phyloP scores from a whole-genome alignment of 1,140 invertebrate species.

The Heliconius hermathena region DNA sequence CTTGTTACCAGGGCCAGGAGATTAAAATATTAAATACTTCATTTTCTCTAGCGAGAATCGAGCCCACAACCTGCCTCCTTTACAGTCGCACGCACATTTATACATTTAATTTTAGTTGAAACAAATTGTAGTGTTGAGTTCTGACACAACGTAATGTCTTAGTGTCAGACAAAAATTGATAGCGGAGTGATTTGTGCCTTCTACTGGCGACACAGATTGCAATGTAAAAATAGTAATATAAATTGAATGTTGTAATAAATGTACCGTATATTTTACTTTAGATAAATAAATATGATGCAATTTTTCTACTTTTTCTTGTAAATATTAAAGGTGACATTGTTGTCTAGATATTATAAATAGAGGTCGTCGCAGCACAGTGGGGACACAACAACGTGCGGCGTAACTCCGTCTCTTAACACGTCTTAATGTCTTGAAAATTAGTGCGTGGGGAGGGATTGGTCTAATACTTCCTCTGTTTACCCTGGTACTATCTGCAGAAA shows the following conservation, averaged over 20 bases:
- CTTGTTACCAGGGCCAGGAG: too few species aligned
- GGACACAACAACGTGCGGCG: too few species aligned
- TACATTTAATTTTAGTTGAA: neutral
- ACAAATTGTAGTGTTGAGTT: neutral
- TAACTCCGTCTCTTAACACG: too few species aligned
- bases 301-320: neutral
- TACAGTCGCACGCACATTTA: too few species aligned
- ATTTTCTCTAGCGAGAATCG: too few species aligned
- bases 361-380: too few species aligned
- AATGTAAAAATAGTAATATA: neutral
- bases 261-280: neutral
- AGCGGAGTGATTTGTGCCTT: neutral
- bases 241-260: neutral
- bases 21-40: too few species aligned
- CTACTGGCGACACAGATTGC: neutral
- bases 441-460: too few species aligned
- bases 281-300: neutral
- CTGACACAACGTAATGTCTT: neutral
- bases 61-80: too few species aligned
- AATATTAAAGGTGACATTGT: neutral
- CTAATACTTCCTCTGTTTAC: too few species aligned
- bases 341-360: neutral
- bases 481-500: too few species aligned
- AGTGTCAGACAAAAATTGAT: neutral
- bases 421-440: too few species aligned